Percentiles rank a stretch among this genome's conserved stretches.
Conservation (phyloP, 2,113 vertebrate genomes). For the Sterna hirundo region DNA sequence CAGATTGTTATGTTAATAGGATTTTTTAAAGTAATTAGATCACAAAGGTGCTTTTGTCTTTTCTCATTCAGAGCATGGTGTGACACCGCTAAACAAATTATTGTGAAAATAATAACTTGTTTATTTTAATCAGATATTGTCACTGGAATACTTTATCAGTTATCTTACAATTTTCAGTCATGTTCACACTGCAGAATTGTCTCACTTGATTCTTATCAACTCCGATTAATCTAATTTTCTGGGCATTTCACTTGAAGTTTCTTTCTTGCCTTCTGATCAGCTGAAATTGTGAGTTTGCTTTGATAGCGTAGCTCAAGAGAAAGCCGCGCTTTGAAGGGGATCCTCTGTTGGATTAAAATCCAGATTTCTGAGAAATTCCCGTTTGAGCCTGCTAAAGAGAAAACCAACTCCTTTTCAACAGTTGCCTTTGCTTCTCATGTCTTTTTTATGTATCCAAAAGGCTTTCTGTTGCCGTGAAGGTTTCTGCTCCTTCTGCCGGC, state of each 20-base stretch:
- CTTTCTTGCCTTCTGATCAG: slow-evolving; percentile 4
- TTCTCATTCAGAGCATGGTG: slow-evolving; percentile 55
- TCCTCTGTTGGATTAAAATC: not conserved
- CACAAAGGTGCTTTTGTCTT: slow-evolving; percentile 66
- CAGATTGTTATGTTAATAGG: slow-evolving; percentile 64
- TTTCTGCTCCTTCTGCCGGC: not conserved
- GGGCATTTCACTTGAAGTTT: slow-evolving; percentile 6
- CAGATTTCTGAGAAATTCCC: not conserved
- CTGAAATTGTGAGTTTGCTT: not conserved
- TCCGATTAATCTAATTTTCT: slow-evolving; percentile 52
- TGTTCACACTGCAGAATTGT: slow-evolving; percentile 17
- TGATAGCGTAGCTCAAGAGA: not conserved
- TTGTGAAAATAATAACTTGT: slow-evolving; percentile 70
- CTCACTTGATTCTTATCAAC: slow-evolving; percentile 63
- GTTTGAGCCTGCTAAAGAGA: not conserved
- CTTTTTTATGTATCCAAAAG: not conserved
- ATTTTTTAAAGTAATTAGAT: slow-evolving; percentile 70
- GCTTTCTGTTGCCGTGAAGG: not conserved
- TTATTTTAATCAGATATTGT: slow-evolving; percentile 71
- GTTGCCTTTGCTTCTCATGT: not conserved
- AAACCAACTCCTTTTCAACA: not conserved
- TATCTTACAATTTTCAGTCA: not conserved
- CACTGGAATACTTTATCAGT: slow-evolving; percentile 33
- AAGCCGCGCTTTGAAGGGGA: not conserved
- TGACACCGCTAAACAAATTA: slow-evolving; percentile 68